phyloP scores from a whole-genome alignment of 2,888 invertebrate genomes.

The Liopterus haemorrhoidalis region DNA sequence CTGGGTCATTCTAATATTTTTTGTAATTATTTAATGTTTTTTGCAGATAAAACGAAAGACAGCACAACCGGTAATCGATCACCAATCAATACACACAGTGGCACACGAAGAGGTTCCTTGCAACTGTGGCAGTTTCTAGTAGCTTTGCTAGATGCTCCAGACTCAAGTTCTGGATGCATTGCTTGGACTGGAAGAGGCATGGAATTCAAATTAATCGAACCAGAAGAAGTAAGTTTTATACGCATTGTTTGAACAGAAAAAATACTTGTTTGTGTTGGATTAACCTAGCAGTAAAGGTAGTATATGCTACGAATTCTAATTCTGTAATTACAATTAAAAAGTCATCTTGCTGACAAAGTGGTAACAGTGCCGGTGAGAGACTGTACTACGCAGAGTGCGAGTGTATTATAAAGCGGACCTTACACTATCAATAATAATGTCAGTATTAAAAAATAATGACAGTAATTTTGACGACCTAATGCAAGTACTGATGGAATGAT shows the following conservation, averaged over 20 bases:
- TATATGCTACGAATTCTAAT: too few species aligned
- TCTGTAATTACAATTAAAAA: too few species aligned
- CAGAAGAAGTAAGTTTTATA: constrained; percentile 67
- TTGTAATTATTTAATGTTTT: neutral
- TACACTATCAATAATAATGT: too few species aligned
- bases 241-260: neutral
- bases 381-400: too few species aligned
- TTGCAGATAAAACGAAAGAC: constrained; percentile 16
- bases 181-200: constrained; percentile 93
- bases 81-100: constrained; percentile 26
- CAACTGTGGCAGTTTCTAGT: constrained; percentile 96
- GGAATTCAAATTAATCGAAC: constrained; percentile 93
- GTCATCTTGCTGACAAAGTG: too few species aligned
- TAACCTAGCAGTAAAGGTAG: too few species aligned
- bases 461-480: too few species aligned
- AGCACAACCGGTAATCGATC: constrained; percentile 32
- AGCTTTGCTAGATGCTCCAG: constrained; percentile 65
- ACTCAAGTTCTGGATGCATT: constrained; percentile 69
- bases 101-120: constrained; percentile 73
- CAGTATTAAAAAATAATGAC: too few species aligned
- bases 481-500: too few species aligned
- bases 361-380: too few species aligned
- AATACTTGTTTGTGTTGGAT: too few species aligned
- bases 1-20: neutral
- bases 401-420: too few species aligned